These are phyloP conservation scores for Ophioninae sp. DNA, from an alignment of 2,888 invertebrate species.

Conservation along the genomic window DNA sequence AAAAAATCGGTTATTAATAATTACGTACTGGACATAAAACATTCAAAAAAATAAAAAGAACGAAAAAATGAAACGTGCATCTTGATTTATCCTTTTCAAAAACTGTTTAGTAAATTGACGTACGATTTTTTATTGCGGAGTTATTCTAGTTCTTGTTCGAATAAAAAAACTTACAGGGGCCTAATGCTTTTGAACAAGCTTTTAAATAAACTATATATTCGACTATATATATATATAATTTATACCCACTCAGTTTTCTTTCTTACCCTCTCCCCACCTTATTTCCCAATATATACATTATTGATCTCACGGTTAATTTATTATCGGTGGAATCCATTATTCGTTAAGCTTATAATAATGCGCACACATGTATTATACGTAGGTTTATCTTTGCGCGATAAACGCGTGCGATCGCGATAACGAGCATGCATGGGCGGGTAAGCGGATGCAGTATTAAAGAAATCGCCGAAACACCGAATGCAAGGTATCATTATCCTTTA, in stretches of 20 bases:
- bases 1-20: too few relatives aligned
- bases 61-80: too few relatives aligned
- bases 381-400: slow-evolving; percentile 13
- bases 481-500: slow-evolving; percentile 58
- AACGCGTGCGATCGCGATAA: slow-evolving; percentile 13
- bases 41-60: too few relatives aligned
- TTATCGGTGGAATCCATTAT: slow-evolving; percentile 41
- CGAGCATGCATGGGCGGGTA: slow-evolving; percentile 16
- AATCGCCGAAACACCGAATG: slow-evolving; percentile 21
- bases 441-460: slow-evolving; percentile 7
- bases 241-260: background rate
- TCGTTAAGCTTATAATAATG: slow-evolving; percentile 32
- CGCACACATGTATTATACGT: slow-evolving; percentile 32
- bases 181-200: too few relatives aligned
- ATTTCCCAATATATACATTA: slow-evolving; percentile 41
- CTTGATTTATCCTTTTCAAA: too few relatives aligned
- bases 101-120: too few relatives aligned
- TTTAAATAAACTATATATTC: too few relatives aligned
- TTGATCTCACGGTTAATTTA: slow-evolving; percentile 38
- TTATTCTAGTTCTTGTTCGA: too few relatives aligned
- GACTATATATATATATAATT: too few relatives aligned
- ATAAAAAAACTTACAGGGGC: too few relatives aligned
- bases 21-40: too few relatives aligned
- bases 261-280: background rate
- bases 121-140: too few relatives aligned